Evolutionary conservation across 1,140 invertebrate species (phyloP).

Genomic region (Galleria mellonella): DNA sequence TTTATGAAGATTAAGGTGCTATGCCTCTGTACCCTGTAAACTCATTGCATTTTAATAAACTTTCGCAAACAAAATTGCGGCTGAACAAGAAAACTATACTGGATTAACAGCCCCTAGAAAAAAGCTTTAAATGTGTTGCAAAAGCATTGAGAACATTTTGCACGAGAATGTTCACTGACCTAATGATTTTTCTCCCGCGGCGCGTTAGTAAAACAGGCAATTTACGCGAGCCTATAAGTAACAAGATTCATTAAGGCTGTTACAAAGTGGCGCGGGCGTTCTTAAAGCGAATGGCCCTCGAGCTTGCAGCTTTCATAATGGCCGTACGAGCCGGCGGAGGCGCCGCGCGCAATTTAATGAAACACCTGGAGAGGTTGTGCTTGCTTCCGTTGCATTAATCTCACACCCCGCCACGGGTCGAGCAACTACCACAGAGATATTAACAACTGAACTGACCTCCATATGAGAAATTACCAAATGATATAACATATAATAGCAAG

Average conservation of each 20-base stretch:
- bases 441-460: conserved; percentile 22
- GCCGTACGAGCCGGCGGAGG: conserved; percentile 56
- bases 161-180: conserved; percentile 26
- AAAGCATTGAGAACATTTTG: conserved; percentile 9
- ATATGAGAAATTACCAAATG: background rate
- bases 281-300: conserved; percentile 71
- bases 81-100: too few species aligned
- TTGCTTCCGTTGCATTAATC: conserved; percentile 68
- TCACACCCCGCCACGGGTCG: conserved; percentile 21
- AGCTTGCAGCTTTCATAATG: conserved; percentile 69
- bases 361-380: conserved; percentile 67
- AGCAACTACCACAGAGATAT: conserved; percentile 16
- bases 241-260: conserved; percentile 71
- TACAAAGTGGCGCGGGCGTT: conserved; percentile 71
- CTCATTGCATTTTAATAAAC: too few species aligned
- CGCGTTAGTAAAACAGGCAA: conserved; percentile 63
- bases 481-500: conserved; percentile 1
- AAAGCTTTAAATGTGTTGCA: conserved; percentile 1
- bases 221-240: conserved; percentile 70
- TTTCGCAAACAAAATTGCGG: too few species aligned
- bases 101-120: too few species aligned
- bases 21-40: too few species aligned
- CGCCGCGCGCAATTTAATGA: conserved; percentile 67
- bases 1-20: too few species aligned
- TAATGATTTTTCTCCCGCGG: conserved; percentile 34